These are phyloP conservation scores for Callimorpha dominula DNA, from an alignment of 2,888 invertebrate genomes.

Conservation along the genomic window DNA sequence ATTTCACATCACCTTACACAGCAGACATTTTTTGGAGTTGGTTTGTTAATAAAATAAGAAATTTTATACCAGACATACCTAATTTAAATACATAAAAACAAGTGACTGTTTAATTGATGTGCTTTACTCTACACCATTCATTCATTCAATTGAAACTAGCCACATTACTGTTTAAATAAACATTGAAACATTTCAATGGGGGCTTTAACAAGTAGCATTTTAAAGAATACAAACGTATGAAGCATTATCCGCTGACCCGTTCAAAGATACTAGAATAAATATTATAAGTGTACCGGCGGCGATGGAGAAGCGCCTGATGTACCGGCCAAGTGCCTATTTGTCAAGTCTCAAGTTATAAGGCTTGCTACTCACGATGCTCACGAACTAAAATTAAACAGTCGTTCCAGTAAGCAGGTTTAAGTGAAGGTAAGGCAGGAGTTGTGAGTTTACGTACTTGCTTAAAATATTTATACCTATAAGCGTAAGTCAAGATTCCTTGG, in stretches of 20 bases:
- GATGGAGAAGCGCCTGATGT: conserved; percentile 40
- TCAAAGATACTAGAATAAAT: conserved; percentile 44
- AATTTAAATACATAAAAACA: too few species aligned
- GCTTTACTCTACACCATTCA: too few species aligned
- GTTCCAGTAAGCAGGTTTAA: not conserved
- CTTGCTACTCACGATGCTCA: conserved; percentile 26
- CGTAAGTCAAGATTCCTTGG: too few species aligned
- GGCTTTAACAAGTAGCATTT: not conserved
- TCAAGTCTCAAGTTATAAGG: conserved; percentile 44
- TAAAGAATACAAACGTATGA: conserved; percentile 2
- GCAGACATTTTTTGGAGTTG: too few species aligned
- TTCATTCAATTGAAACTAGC: too few species aligned
- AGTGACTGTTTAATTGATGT: too few species aligned
- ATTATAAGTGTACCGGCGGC: conserved; percentile 36
- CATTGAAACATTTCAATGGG: not conserved
- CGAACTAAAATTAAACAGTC: not conserved
- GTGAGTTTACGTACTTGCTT: too few species aligned
- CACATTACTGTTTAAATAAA: too few species aligned
- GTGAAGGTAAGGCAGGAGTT: not conserved
- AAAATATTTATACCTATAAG: too few species aligned
- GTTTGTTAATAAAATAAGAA: too few species aligned
- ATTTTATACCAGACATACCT: too few species aligned
- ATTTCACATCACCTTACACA: too few species aligned
- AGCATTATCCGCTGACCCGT: conserved; percentile 40
- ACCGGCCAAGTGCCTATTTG: conserved; percentile 48